Evolutionary conservation across 2,113 vertebrate genomes (phyloP).

Genomic region (Spea bombifrons): DNA sequence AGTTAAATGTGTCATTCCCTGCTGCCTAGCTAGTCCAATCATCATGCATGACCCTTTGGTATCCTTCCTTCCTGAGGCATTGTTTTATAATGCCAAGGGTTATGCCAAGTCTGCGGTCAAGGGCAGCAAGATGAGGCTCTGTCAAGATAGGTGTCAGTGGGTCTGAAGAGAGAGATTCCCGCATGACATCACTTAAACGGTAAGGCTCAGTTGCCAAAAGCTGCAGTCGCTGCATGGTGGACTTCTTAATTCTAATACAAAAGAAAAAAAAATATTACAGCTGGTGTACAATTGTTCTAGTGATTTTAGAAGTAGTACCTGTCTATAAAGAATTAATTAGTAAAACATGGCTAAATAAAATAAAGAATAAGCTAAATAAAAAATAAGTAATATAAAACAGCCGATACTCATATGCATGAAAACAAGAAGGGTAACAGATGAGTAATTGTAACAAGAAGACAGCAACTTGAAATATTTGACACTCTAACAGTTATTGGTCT

Average conservation of each 20-base stretch:
- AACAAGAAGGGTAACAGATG: too few species aligned
- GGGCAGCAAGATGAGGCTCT: conserved; percentile 65
- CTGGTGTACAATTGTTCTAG: too few species aligned
- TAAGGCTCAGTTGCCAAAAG: conserved; percentile 67
- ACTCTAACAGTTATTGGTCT: too few species aligned
- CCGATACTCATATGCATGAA: too few species aligned
- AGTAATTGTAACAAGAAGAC: too few species aligned
- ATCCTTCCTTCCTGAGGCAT: conserved; percentile 45
- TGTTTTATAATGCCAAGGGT: conserved; percentile 53
- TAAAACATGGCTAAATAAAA: too few species aligned
- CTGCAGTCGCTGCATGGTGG: conserved; percentile 66
- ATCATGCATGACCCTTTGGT: conserved; percentile 18
- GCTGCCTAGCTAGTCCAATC: conserved; percentile 5
- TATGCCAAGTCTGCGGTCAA: conserved; percentile 62
- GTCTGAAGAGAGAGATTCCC: conserved; percentile 67
- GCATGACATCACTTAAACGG: conserved; percentile 66
- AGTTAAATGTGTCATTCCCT: neutral
- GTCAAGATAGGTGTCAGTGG: conserved; percentile 68
- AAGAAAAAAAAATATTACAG: neutral
- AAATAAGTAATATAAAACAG: too few species aligned
- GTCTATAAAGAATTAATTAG: too few species aligned
- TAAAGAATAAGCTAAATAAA: too few species aligned
- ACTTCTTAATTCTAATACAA: conserved; percentile 67
- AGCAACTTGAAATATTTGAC: too few species aligned
- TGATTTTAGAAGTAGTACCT: too few species aligned